Percentiles rank a stretch among this genome's conserved stretches.
Evolutionary conservation across 2,888 invertebrate genomes (phyloP).

Genomic region (Syritta pipiens): DNA sequence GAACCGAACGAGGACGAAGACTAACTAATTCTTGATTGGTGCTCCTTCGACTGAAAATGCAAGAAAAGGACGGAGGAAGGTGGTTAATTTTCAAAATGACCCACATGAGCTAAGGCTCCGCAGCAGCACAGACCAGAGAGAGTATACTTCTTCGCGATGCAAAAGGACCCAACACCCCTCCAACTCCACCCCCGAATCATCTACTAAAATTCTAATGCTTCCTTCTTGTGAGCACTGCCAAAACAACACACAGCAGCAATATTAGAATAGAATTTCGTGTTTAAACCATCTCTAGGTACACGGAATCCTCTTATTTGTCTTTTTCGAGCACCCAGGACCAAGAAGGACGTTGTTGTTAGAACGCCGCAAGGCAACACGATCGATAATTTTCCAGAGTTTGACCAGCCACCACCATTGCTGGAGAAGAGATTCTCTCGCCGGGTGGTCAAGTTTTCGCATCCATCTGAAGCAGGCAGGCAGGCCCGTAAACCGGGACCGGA

Average conservation of each 20-base stretch:
- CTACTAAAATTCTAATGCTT: constrained; percentile 57
- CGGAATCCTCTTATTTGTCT: constrained; percentile 64
- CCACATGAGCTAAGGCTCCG: constrained; percentile 52
- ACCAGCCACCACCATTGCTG: constrained; percentile 71
- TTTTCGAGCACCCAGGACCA: constrained; percentile 33
- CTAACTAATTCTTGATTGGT: constrained; percentile 68
- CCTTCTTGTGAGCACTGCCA: constrained; percentile 44
- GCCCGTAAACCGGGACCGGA: constrained; percentile 70
- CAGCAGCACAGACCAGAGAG: too few species aligned
- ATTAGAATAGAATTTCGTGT: constrained; percentile 66
- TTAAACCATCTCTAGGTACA: constrained; percentile 59
- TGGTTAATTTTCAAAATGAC: constrained; percentile 58
- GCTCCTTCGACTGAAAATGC: constrained; percentile 57
- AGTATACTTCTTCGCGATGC: constrained; percentile 58
- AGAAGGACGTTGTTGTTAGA: constrained; percentile 47
- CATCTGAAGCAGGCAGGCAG: constrained; percentile 71
- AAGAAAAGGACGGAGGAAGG: constrained; percentile 46
- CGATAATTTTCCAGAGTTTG: constrained; percentile 79
- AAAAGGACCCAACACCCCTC: constrained; percentile 34
- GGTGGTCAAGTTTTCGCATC: constrained; percentile 71
- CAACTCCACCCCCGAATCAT: constrained; percentile 19
- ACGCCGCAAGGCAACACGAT: constrained; percentile 77
- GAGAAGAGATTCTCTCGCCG: constrained; percentile 69
- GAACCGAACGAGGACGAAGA: too few species aligned
- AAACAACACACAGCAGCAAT: constrained; percentile 50